These are phyloP conservation scores for Cheilosia vernalis DNA, from an alignment of 2,888 invertebrate species.

Conservation along the genomic window DNA sequence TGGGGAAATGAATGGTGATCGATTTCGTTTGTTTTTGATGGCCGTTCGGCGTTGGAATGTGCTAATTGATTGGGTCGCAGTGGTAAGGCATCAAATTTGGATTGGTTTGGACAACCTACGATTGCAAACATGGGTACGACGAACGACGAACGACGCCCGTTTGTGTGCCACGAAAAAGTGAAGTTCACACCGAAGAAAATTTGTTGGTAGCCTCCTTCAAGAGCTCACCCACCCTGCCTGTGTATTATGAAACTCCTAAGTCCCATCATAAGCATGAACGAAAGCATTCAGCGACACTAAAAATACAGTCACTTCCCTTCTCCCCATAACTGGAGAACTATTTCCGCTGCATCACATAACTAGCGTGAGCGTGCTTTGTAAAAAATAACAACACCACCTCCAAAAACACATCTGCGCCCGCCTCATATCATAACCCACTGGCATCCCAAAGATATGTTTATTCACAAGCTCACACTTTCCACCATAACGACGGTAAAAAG, in stretches of 20 bases:
- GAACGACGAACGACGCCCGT: too few species aligned
- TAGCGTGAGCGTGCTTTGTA: not conserved
- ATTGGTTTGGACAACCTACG: too few species aligned
- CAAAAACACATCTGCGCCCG: conserved; percentile 57
- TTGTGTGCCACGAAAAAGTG: too few species aligned
- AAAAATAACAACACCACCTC: conserved; percentile 45
- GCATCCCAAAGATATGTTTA: conserved; percentile 67
- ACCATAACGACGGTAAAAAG: not conserved
- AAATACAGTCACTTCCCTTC: conserved; percentile 11
- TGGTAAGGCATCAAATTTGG: too few species aligned
- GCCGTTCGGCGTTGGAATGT: too few species aligned
- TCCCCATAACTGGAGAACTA: conserved; percentile 17
- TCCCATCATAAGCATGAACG: conserved; percentile 8
- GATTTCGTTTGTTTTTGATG: too few species aligned
- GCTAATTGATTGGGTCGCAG: too few species aligned
- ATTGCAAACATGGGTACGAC: too few species aligned
- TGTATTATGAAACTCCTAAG: not conserved
- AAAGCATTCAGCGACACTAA: too few species aligned
- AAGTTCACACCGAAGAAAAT: too few species aligned
- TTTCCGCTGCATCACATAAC: conserved; percentile 26
- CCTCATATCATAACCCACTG: conserved; percentile 53
- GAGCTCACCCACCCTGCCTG: too few species aligned
- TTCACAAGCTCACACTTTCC: conserved; percentile 67
- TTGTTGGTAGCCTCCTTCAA: not conserved
- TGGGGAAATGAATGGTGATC: too few species aligned